A percentile compares a stretch with the other conserved stretches of the same genome.
phyloP scores from a whole-genome alignment of 1,140 invertebrate genomes.

The Latrodectus geometricus region DNA sequence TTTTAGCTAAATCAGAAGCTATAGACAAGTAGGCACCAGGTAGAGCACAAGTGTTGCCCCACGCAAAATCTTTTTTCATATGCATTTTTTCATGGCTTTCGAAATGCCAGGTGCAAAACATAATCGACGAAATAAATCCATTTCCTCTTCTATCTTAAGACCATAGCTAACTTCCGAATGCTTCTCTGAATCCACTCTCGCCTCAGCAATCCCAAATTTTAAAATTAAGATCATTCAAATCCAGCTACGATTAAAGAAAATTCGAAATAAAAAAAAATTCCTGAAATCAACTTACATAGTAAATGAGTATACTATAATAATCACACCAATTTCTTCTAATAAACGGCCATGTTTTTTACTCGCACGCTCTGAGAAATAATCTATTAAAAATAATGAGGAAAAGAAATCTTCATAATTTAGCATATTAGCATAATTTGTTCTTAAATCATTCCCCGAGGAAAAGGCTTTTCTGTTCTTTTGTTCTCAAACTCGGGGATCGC shows the following conservation, averaged over 20 bases:
- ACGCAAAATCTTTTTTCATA: slow-evolving; percentile 49
- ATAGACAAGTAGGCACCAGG: slow-evolving; percentile 53
- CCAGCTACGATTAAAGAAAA: background rate
- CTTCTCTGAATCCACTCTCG: slow-evolving; percentile 32
- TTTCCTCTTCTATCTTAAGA: slow-evolving; percentile 36
- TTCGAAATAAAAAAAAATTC: background rate
- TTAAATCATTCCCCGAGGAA: slow-evolving; percentile 23
- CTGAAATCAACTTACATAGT: background rate
- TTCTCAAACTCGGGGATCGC: slow-evolving; percentile 45
- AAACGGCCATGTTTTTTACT: slow-evolving; percentile 59
- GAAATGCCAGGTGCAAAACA: slow-evolving; percentile 48
- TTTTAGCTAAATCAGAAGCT: slow-evolving; percentile 59
- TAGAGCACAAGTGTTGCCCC: slow-evolving; percentile 61
- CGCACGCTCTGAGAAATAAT: slow-evolving; percentile 54
- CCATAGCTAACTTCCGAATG: slow-evolving; percentile 35
- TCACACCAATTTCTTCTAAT: slow-evolving; percentile 44
- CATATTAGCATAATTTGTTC: slow-evolving; percentile 53
- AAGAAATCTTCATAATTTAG: slow-evolving; percentile 52
- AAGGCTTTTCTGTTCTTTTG: slow-evolving; percentile 7
- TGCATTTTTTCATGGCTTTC: slow-evolving; percentile 50
- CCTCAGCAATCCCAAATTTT: background rate
- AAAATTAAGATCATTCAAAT: background rate
- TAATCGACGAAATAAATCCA: slow-evolving; percentile 21
- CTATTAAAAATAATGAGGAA: slow-evolving; percentile 37
- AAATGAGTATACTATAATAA: background rate